These are phyloP conservation scores for Crocodylus rhombifer DNA, from an alignment of 2,797 vertebrate genomes.

Conservation along the genomic window DNA sequence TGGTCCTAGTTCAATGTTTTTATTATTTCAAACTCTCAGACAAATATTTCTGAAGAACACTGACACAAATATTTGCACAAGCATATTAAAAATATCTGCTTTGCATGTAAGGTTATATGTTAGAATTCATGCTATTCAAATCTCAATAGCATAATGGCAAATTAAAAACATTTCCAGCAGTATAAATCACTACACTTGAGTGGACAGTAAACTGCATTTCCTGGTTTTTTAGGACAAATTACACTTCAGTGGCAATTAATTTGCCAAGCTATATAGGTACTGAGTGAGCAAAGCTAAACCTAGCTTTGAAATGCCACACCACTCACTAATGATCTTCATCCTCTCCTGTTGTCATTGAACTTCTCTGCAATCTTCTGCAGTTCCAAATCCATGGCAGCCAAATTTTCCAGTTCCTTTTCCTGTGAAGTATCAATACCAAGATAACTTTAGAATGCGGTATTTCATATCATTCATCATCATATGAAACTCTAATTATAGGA, in stretches of 20 bases:
- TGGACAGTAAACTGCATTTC: constrained; percentile 74
- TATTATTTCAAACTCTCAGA: constrained; percentile 89
- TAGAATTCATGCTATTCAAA: constrained; percentile 87
- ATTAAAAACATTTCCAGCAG: constrained; percentile 73
- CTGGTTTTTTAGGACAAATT: constrained; percentile 68
- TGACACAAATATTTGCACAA: constrained; percentile 78
- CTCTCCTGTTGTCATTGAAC: constrained; percentile 83
- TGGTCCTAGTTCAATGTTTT: constrained; percentile 87
- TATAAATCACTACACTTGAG: constrained; percentile 72
- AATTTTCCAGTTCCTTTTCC: constrained; percentile 92
- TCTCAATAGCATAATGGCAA: constrained; percentile 83
- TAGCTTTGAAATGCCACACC: background rate
- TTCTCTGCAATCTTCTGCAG: constrained; percentile 92
- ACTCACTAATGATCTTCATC: constrained; percentile 63
- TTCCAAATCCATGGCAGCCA: constrained; percentile 92
- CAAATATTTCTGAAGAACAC: constrained; percentile 80
- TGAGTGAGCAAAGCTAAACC: background rate
- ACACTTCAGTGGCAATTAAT: constrained; percentile 66
- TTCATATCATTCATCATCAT: too few relatives aligned
- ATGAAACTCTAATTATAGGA: too few relatives aligned
- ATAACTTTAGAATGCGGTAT: background rate
- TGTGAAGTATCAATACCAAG: constrained; percentile 63
- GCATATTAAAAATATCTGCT: constrained; percentile 77
- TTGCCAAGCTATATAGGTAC: constrained; percentile 69
- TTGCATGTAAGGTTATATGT: constrained; percentile 62